phyloP scores from a whole-genome alignment of 2,797 vertebrate genomes.

The Brotogeris chrysoptera region DNA sequence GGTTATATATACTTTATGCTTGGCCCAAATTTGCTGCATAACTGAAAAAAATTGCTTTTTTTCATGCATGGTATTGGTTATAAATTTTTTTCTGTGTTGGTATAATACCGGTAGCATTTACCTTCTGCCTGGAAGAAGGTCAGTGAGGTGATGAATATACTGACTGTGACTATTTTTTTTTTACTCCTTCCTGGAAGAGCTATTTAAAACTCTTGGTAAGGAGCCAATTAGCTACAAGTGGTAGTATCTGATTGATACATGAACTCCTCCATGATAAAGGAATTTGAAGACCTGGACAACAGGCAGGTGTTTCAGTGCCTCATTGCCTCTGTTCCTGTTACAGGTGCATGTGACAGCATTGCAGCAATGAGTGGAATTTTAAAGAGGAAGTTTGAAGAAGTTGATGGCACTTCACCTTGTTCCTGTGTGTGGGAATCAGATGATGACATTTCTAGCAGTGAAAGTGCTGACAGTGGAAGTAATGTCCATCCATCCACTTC shows the following conservation, averaged over 20 bases:
- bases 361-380: slow-evolving; percentile 90
- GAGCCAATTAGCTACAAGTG: background rate
- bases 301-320: slow-evolving; percentile 10
- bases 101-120: background rate
- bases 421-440: slow-evolving; percentile 88
- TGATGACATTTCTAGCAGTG: slow-evolving; percentile 88
- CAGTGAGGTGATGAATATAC: background rate
- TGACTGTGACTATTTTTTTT: background rate
- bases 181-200: background rate
- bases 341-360: slow-evolving; percentile 77
- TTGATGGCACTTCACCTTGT: slow-evolving; percentile 85
- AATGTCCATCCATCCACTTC: slow-evolving; percentile 87
- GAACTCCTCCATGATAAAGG: background rate
- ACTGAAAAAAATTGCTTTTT: background rate
- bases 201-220: background rate
- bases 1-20: background rate
- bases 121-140: background rate
- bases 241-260: background rate
- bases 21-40: background rate
- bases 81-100: background rate
- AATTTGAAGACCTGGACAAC: slow-evolving; percentile 1
- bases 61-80: background rate
- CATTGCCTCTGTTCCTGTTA: slow-evolving; percentile 42
- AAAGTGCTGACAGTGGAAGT: slow-evolving; percentile 88
- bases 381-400: slow-evolving; percentile 95